A percentile compares a stretch with the other conserved stretches of the same genome.
Conservation (phyloP, 2,797 vertebrate genomes). For the Meriones psammophilus region DNA sequence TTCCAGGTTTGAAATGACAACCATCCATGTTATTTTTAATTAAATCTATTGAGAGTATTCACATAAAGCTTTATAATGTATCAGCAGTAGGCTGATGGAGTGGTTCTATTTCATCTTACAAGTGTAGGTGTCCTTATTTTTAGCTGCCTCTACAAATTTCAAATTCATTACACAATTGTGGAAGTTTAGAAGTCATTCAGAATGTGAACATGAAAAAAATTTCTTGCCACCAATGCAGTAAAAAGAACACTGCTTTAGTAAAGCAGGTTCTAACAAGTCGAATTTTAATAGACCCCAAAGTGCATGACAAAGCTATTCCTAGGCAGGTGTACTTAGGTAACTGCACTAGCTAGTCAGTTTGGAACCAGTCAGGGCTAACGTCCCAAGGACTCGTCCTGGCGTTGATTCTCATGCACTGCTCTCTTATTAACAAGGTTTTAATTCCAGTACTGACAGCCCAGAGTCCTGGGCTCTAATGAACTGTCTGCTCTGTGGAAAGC, state of each 20-base stretch:
- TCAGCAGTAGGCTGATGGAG: not conserved
- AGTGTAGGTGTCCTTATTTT: not conserved
- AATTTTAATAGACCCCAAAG: conserved; percentile 76
- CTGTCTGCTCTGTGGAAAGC: conserved; percentile 87
- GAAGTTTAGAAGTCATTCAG: conserved; percentile 60
- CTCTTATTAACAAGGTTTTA: conserved; percentile 89
- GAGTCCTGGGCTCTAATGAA: conserved; percentile 88
- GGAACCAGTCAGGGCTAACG: conserved; percentile 85
- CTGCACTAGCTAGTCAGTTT: conserved; percentile 87
- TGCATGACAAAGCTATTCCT: conserved; percentile 75
- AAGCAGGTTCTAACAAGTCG: conserved; percentile 75
- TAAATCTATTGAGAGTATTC: conserved; percentile 73
- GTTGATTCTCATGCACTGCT: conserved; percentile 80
- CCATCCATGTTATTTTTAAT: conserved; percentile 67
- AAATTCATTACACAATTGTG: conserved; percentile 66
- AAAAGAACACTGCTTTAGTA: conserved; percentile 81
- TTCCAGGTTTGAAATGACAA: conserved; percentile 83
- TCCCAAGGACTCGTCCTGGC: conserved; percentile 82
- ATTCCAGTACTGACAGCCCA: conserved; percentile 88
- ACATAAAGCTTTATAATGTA: conserved; percentile 34
- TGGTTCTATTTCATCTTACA: not conserved
- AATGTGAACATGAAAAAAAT: conserved; percentile 69
- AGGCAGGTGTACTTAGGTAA: conserved; percentile 79
- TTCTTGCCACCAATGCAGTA: conserved; percentile 51
- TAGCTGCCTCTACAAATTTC: conserved; percentile 44